These are phyloP conservation scores for Sarcophaga rosellei DNA, from an alignment of 2,888 invertebrate genomes.

Conservation along the genomic window DNA sequence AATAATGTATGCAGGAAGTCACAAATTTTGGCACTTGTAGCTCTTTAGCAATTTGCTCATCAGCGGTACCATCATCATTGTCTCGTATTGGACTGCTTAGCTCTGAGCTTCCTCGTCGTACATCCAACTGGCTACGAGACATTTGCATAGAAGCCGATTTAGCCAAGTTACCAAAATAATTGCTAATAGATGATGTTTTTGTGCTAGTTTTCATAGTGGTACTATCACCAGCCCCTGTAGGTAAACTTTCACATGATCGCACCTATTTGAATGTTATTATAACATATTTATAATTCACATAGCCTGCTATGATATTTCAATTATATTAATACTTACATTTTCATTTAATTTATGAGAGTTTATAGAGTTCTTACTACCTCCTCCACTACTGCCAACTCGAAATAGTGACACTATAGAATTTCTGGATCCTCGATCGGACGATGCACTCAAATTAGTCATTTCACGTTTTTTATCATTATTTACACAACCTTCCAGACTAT, in stretches of 20 bases:
- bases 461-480: conserved; percentile 85
- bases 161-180: conserved; percentile 73
- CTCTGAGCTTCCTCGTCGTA: conserved; percentile 76
- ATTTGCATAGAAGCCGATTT: conserved; percentile 82
- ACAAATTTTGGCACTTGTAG: conserved; percentile 88
- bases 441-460: conserved; percentile 64
- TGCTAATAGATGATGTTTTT: conserved; percentile 20
- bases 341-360: conserved; percentile 69
- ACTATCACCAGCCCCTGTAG: conserved; percentile 76
- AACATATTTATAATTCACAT: too few relatives aligned
- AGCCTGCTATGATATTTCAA: background rate
- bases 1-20: conserved; percentile 89
- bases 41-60: conserved; percentile 67
- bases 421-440: conserved; percentile 83
- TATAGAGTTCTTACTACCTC: background rate
- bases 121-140: conserved; percentile 82
- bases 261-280: conserved; percentile 82
- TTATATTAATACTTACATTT: conserved; percentile 65
- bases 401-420: conserved; percentile 88
- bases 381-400: conserved; percentile 63
- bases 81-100: conserved; percentile 81
- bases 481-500: conserved; percentile 91
- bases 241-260: conserved; percentile 89
- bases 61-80: conserved; percentile 78
- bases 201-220: conserved; percentile 30